Evolutionary conservation across 1,140 invertebrate genomes (phyloP).

Genomic region (Steinernema khuongi): DNA sequence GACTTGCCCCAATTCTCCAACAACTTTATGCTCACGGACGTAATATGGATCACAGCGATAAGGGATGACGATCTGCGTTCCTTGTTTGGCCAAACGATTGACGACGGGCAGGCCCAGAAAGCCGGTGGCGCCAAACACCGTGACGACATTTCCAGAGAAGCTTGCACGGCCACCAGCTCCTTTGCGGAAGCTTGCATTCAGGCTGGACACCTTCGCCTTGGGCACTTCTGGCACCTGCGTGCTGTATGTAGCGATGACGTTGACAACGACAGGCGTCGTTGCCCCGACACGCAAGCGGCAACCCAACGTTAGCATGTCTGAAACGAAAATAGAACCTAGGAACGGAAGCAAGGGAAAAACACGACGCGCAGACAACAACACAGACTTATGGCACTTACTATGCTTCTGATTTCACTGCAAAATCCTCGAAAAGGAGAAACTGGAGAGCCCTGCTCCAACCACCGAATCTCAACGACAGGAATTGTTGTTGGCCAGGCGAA

Average conservation of each 20-base stretch:
- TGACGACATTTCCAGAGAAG: slow-evolving; percentile 90
- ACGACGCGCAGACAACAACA: too few relatives aligned
- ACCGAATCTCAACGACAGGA: too few relatives aligned
- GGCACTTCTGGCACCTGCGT: not conserved
- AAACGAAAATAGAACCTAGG: too few relatives aligned
- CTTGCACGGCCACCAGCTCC: slow-evolving; percentile 77
- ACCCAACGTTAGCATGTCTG: too few relatives aligned
- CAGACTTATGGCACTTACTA: too few relatives aligned
- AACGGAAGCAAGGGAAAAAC: too few relatives aligned
- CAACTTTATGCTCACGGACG: slow-evolving; percentile 71
- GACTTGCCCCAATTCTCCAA: slow-evolving; percentile 91
- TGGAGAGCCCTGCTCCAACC: too few relatives aligned
- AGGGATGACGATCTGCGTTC: slow-evolving; percentile 79
- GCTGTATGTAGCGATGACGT: not conserved
- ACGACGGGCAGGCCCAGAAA: slow-evolving; percentile 78
- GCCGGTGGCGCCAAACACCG: slow-evolving; percentile 87
- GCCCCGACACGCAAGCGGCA: not conserved
- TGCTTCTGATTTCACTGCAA: too few relatives aligned
- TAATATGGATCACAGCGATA: slow-evolving; percentile 81
- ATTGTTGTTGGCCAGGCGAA: too few relatives aligned
- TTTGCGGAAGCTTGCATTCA: slow-evolving; percentile 11
- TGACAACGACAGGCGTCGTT: too few relatives aligned
- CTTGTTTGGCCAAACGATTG: slow-evolving; percentile 70
- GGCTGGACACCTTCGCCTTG: not conserved
- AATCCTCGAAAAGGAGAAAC: too few relatives aligned